A percentile compares a stretch with the other conserved stretches of the same genome.
These are phyloP conservation scores for Stegostoma tigrinum DNA, from an alignment of 2,113 vertebrate genomes.

Conservation along the genomic window DNA sequence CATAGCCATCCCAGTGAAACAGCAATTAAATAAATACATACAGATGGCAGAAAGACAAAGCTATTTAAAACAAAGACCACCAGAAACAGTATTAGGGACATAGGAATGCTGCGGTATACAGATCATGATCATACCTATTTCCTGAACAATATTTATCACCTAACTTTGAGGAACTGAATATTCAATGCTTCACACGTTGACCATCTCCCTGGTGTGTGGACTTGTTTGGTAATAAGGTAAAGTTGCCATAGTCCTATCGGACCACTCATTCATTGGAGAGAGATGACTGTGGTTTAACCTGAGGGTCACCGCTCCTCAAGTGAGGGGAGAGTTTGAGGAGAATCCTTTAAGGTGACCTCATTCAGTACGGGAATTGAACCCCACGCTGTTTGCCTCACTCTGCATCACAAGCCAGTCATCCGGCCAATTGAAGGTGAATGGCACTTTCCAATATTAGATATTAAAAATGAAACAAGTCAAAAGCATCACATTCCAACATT, in stretches of 20 bases:
- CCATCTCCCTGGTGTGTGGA: not conserved
- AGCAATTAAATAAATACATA: slow-evolving; percentile 17
- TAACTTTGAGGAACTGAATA: not conserved
- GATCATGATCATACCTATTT: not conserved
- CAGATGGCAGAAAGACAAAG: not conserved
- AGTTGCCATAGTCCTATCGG: too few relatives aligned
- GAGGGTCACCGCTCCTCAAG: too few relatives aligned
- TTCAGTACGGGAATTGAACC: too few relatives aligned
- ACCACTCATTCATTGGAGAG: too few relatives aligned
- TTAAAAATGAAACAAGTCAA: slow-evolving; percentile 12
- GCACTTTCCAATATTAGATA: slow-evolving; percentile 2
- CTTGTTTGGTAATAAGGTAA: not conserved
- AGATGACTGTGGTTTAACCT: too few relatives aligned
- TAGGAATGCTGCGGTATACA: not conserved
- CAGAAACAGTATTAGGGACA: slow-evolving; percentile 10
- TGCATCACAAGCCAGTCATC: too few relatives aligned
- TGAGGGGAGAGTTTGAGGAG: too few relatives aligned
- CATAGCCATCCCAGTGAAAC: not conserved
- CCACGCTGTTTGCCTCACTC: too few relatives aligned
- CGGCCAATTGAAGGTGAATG: not conserved
- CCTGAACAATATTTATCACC: not conserved
- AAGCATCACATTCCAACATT: not conserved
- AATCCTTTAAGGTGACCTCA: too few relatives aligned
- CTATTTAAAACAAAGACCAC: not conserved
- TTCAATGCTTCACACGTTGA: not conserved